These are phyloP conservation scores for Dryobotodes eremita DNA, from an alignment of 2,888 invertebrate species.

Conservation along the genomic window DNA sequence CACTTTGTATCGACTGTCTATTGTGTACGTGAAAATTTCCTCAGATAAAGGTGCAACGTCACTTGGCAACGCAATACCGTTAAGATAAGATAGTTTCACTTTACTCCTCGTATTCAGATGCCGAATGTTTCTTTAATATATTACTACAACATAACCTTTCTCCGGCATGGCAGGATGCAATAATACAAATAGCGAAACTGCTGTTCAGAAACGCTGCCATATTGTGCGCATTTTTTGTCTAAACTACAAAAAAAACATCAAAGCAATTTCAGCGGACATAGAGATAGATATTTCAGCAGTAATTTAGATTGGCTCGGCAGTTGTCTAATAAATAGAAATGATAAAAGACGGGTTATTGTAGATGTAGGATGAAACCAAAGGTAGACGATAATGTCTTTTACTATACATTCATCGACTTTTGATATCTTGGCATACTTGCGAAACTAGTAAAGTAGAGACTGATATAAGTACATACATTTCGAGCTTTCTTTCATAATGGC, in stretches of 20 bases:
- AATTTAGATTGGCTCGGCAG: constrained; percentile 9
- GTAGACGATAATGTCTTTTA: background rate
- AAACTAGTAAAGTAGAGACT: background rate
- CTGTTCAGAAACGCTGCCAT: constrained; percentile 10
- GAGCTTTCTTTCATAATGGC: background rate
- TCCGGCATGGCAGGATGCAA: constrained; percentile 23
- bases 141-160: constrained; percentile 34
- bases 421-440: background rate
- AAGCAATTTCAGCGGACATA: constrained; percentile 23
- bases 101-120: constrained; percentile 26
- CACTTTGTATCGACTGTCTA: constrained; percentile 62
- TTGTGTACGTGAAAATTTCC: constrained; percentile 68
- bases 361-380: constrained; percentile 7
- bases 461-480: background rate
- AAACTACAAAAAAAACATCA: constrained; percentile 27
- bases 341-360: constrained; percentile 34
- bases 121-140: constrained; percentile 32
- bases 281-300: constrained; percentile 29
- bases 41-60: constrained; percentile 63
- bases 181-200: constrained; percentile 39
- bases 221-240: constrained; percentile 14
- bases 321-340: constrained; percentile 32
- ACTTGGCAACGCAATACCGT: constrained; percentile 52
- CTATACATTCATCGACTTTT: background rate
- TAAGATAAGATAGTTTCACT: constrained; percentile 57